Evolutionary conservation across 2,113 vertebrate species (phyloP).

Genomic region (Macrotus californicus): DNA sequence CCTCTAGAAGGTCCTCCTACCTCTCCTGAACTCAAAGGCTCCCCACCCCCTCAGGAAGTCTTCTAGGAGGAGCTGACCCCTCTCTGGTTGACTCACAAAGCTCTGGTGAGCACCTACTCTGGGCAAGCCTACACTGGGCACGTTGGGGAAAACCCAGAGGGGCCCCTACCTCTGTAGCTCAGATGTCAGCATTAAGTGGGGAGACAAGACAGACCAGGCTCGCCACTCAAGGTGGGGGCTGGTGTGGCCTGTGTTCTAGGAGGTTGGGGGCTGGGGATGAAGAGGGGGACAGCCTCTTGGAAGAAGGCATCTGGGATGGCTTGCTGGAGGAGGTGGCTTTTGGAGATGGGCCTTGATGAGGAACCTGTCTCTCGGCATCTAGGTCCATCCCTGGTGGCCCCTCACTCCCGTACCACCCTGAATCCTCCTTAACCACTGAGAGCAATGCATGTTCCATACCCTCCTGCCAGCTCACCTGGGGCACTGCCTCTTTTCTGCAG

Average conservation of each 20-base stretch:
- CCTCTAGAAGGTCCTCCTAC: background rate
- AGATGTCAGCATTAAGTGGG: background rate
- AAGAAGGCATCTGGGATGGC: background rate
- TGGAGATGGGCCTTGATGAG: background rate
- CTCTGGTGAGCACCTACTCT: background rate
- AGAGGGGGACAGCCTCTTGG: background rate
- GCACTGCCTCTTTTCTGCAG: fast-evolving
- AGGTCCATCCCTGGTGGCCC: background rate
- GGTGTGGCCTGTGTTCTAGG: background rate
- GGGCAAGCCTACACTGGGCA: background rate
- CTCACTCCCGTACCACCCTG: fast-evolving
- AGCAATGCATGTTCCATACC: background rate
- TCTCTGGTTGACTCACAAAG: background rate
- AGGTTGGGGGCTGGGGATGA: background rate
- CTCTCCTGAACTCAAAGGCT: background rate
- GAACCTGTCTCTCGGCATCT: background rate
- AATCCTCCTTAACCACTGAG: background rate
- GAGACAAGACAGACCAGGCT: background rate
- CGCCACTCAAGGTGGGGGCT: fast-evolving
- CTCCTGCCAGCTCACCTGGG: background rate
- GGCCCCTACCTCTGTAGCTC: background rate
- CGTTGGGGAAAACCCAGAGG: background rate
- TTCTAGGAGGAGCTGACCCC: background rate
- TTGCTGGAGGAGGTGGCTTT: background rate
- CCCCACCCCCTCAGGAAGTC: background rate